Conservation (phyloP, 2,888 invertebrate genomes). For the Diarsia rubi region DNA sequence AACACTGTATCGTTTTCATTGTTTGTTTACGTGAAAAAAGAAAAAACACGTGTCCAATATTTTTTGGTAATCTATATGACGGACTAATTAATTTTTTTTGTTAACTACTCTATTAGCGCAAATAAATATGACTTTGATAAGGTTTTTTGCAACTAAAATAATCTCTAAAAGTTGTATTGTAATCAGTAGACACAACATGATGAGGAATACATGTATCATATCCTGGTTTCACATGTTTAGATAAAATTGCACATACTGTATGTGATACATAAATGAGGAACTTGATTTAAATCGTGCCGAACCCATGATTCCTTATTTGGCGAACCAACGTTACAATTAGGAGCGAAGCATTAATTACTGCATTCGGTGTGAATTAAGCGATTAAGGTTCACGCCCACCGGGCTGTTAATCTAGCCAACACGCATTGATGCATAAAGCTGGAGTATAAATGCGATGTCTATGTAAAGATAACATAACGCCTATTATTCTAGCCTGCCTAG, state of each 20-base stretch:
- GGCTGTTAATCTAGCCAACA: constrained; percentile 14
- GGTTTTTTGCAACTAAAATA: background rate
- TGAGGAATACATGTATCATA: background rate
- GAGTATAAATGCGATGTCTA: background rate
- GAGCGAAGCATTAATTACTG: constrained; percentile 29
- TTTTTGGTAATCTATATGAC: too few relatives aligned
- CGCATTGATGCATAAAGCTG: constrained; percentile 3
- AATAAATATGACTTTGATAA: background rate
- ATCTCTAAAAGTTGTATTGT: background rate
- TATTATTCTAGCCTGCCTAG: background rate
- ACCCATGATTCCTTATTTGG: background rate
- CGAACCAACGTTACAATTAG: constrained; percentile 14
- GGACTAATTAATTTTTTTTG: too few relatives aligned
- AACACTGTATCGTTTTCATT: too few relatives aligned
- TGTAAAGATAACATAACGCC: background rate
- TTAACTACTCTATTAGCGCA: too few relatives aligned
- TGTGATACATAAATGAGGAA: background rate
- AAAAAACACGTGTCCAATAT: too few relatives aligned
- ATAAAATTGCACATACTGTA: background rate
- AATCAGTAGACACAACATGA: background rate
- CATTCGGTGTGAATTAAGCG: constrained; percentile 17
- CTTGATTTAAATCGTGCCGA: background rate
- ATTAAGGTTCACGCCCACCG: constrained; percentile 7
- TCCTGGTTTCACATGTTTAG: background rate
- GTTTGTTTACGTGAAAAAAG: too few relatives aligned